Evolutionary conservation across 2,888 invertebrate genomes (phyloP), one percentile per base, ranked within the genome.

Genomic region (Pyrgus malvae): DNA sequence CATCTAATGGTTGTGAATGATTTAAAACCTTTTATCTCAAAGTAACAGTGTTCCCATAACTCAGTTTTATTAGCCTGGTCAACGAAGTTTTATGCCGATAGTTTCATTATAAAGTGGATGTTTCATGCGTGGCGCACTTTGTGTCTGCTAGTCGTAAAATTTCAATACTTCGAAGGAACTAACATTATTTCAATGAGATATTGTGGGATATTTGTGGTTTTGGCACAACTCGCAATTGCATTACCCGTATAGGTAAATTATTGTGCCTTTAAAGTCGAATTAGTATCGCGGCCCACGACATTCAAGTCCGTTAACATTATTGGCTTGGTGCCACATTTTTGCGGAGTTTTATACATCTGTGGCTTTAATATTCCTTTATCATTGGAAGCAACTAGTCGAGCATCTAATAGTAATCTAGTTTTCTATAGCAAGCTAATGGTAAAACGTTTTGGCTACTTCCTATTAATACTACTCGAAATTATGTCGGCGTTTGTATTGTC

Each of bases 21-120:
- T 86, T 88, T 88, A 88, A 89, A 88, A 80, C 84, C 86, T 87
- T 88, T 87, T 88, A 89, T 88, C 89, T 81, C 80, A 81, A 83
- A 88, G 83, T 83, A 82, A 77, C 88, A 88, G 80, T 77, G 80
- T 84, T 82, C 80, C 77, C 78, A 83, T 88, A 86, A 87, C 80
- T 89, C 87, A 86, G 71, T 86, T 88, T 88, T 89, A 88, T 88
- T 83, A 81, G 84, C 80, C 76, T 78, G 83, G 86, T 85, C 88
- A 85, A 82, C 82, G 79, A 69, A 72, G 77, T 73, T 84, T 84
- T 78, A 80, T 76, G 76, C 67, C 75, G 76, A 82, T 84, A 78
- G 77, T 83, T 85, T 83, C 83, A 80, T 80, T 81, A 75, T 80
- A 74, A 72, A 74, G 72, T 72, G 72, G 68, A 65, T 70, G 70